These are phyloP conservation scores for Radopholus similis DNA, from an alignment of 1,140 invertebrate species.

Conservation along the genomic window DNA sequence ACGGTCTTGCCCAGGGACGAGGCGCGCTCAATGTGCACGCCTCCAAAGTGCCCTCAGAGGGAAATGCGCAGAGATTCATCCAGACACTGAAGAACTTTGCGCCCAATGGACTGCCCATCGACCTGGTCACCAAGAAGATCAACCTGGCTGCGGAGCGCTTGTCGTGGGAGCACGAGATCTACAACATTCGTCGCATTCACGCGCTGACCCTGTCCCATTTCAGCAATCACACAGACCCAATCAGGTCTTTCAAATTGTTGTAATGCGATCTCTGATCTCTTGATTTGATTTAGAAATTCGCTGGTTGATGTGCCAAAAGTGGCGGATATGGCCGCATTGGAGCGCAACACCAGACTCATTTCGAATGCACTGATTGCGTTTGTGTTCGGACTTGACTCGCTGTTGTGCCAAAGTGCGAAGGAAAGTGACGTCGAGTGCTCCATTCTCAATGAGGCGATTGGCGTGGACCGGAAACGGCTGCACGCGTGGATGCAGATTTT, in stretches of 20 bases:
- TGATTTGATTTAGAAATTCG: slow-evolving; percentile 30
- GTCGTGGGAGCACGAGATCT: slow-evolving; percentile 95
- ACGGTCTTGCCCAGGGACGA: slow-evolving; percentile 70
- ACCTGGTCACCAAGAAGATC: slow-evolving; percentile 90
- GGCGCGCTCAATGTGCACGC: slow-evolving; percentile 80
- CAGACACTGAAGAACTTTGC: slow-evolving; percentile 62
- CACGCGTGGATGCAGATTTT: slow-evolving; percentile 33
- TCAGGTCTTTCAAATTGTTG: slow-evolving; percentile 21
- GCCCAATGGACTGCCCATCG: slow-evolving; percentile 67
- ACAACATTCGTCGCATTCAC: slow-evolving; percentile 73
- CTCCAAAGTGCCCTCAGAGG: slow-evolving; percentile 88
- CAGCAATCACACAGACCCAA: slow-evolving; percentile 17
- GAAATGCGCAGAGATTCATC: slow-evolving; percentile 70
- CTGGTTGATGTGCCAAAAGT: slow-evolving; percentile 25
- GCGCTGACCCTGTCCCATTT: slow-evolving; percentile 42
- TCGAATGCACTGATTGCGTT: slow-evolving; percentile 34
- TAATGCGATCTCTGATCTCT: neutral
- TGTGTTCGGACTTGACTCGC: slow-evolving; percentile 31
- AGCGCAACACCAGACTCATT: slow-evolving; percentile 28
- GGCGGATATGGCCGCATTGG: slow-evolving; percentile 16
- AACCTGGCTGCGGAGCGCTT: slow-evolving; percentile 87
- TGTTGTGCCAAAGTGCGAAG: slow-evolving; percentile 8
- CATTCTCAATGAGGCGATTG: slow-evolving; percentile 13
- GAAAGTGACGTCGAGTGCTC: slow-evolving; percentile 25
- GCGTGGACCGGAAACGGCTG: slow-evolving; percentile 13